Conservation (phyloP, 2,888 invertebrate genomes). For the Epinotia nisella region DNA sequence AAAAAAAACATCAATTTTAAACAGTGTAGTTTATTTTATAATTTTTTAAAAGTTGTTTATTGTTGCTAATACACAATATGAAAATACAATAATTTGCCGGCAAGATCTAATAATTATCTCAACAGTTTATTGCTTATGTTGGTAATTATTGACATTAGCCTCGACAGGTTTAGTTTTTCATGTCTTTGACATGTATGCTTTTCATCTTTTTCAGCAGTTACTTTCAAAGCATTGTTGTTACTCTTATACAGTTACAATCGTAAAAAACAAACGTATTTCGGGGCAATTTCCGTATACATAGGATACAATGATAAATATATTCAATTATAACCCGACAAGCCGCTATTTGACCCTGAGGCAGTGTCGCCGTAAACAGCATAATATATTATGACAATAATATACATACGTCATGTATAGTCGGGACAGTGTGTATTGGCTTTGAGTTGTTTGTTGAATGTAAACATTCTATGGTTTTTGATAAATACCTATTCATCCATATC, state of each 20-base stretch:
- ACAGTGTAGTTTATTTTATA: conserved; percentile 57
- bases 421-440: too few relatives aligned
- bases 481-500: too few relatives aligned
- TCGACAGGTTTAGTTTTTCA: conserved; percentile 15
- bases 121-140: conserved; percentile 21
- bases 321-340: too few relatives aligned
- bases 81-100: conserved; percentile 51
- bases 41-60: conserved; percentile 46
- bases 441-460: too few relatives aligned
- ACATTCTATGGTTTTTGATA: too few relatives aligned
- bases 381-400: too few relatives aligned
- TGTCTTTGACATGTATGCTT: conserved; percentile 22
- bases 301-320: conserved; percentile 11
- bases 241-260: conserved; percentile 4
- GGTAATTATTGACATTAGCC: conserved; percentile 26
- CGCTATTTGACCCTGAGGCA: too few relatives aligned
- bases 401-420: too few relatives aligned
- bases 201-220: background rate
- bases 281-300: background rate
- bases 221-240: background rate
- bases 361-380: too few relatives aligned
- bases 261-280: background rate
- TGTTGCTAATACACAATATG: conserved; percentile 46
- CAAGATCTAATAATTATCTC: conserved; percentile 42
- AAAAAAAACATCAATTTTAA: conserved; percentile 40